Evolutionary conservation across 2,113 vertebrate species (phyloP), one percentile per base, ranked within the genome.

Genomic region (Rana temporaria): DNA sequence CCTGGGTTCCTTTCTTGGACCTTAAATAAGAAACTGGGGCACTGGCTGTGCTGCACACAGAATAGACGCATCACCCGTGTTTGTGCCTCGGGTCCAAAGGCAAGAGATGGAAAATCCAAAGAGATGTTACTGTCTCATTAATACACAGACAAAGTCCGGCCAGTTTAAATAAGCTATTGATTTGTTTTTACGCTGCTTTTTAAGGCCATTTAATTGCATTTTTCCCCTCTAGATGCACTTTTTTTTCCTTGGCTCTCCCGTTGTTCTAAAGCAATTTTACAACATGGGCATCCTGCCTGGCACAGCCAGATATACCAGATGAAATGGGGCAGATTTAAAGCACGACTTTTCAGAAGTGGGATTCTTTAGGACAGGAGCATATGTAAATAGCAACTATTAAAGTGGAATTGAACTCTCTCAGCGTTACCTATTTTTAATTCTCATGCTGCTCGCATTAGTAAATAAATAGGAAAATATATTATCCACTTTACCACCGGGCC

Each of bases 131-230:
- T 19, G 42, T 72, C 79, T 81, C 79, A 81, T 81, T 81, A 62
- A 66, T 73, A 81, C 69, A 73, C 79, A 81, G 79, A 81, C 69
- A 56, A 64, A 70, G 79, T 73, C 24, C 60, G 9, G 48, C 5
- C 69, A 24, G 79, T 55, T 70, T 81, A 81, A 81, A 81, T 81
- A 81, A 81, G 69, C 24, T 81, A 81, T 81, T 73, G 79, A 81
- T 81, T 71, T 56, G 60, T 24, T 81, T 70, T 77, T 63, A 63
- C 57, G 11, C 48, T 64, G 55, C 24, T 72, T 64, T 81, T 73
- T 56, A 67, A 71, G 69, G 55, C 78, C 0, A 20, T 73, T 73
- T 81, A 73, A 73, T 81, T 81, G 69, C 69, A 65, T 74, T 73
- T 81, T 55, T 73, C 59, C 56, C 65, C 60, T 73, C 55, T 53